These are phyloP conservation scores for Bemisia tabaci DNA, from an alignment of 1,140 invertebrate genomes.

Conservation along the genomic window DNA sequence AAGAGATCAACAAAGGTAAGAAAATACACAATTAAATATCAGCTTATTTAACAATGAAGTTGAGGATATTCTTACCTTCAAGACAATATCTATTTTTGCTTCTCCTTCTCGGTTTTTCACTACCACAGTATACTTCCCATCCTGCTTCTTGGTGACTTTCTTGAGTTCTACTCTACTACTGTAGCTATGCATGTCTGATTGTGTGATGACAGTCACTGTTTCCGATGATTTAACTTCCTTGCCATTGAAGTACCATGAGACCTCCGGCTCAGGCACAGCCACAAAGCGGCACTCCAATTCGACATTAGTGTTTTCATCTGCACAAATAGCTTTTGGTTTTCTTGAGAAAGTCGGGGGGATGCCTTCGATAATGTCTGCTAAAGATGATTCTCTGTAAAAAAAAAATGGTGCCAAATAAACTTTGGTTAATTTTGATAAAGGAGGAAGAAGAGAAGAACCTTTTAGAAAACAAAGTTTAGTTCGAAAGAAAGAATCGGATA, in stretches of 20 bases:
- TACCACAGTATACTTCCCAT: slow-evolving; percentile 75
- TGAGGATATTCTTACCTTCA: too few relatives aligned
- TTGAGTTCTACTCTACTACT: slow-evolving; percentile 64
- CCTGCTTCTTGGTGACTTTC: slow-evolving; percentile 50
- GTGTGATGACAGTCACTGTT: slow-evolving; percentile 52
- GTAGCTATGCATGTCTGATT: slow-evolving; percentile 84
- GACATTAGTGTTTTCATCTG: slow-evolving; percentile 63
- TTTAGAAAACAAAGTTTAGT: too few relatives aligned
- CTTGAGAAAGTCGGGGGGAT: slow-evolving; percentile 85
- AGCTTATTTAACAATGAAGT: too few relatives aligned
- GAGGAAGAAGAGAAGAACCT: too few relatives aligned
- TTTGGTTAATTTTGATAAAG: too few relatives aligned
- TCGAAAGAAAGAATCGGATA: too few relatives aligned
- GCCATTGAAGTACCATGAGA: slow-evolving; percentile 66
- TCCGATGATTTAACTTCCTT: slow-evolving; percentile 50
- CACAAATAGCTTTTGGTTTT: slow-evolving; percentile 68
- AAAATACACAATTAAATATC: too few relatives aligned
- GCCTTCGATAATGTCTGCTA: slow-evolving; percentile 80
- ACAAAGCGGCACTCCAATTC: slow-evolving; percentile 71
- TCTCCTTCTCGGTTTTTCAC: slow-evolving; percentile 84
- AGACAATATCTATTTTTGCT: slow-evolving; percentile 58
- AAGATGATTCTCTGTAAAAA: slow-evolving; percentile 58
- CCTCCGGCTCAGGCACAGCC: slow-evolving; percentile 78
- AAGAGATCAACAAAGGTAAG: too few relatives aligned
- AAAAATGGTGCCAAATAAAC: slow-evolving; percentile 15